Evolutionary conservation across 2,888 invertebrate genomes (phyloP), one percentile per base, ranked within the genome.

Genomic region (Gonocerus acuteangulatus): DNA sequence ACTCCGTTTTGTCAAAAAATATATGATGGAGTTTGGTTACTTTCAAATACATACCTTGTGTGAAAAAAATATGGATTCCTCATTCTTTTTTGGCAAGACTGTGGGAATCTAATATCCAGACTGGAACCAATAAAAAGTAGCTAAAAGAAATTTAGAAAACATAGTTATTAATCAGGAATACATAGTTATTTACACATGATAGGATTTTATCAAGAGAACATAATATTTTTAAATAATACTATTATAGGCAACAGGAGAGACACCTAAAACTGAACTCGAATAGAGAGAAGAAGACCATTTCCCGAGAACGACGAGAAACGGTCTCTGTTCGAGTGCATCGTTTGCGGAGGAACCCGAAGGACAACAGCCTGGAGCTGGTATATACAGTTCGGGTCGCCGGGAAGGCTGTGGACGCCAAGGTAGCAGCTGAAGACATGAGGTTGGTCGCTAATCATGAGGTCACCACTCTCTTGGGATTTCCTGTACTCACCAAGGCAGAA

Each of bases 351-450:
- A 59, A 54, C 21, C 45, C 59, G 13, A 51, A 65, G 7, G 57
- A 63, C 15, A 52, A 62, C 39, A 62, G 64, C 18, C 69, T 60
- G 69, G 73, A 63, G 63, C 70, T 91, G 65, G 81, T 91, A 18
- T 91, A 91, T 72, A 86, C 88, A 34, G 90, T 91, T 7, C 77
- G 86, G 65, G 86, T 90, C 0, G 84, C 85, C 34, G 89, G 88
- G 0, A 80, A 85, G 67, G 87, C 90, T 0, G 87, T 91, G 1
- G 81, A 87, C 16, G 90, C 90, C 0, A 81, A 82, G 1, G 86
- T 86, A 1, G 91, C 91, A 0, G 87, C 89, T 1, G 81, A 84
- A 64, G 91, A 90, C 70, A 90, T 91, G 89, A 78, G 82, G 61
- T 76, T 89, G n/a, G 82, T 91, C 2, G 81, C 85, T 3, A 85